Conservation (phyloP, 2,888 invertebrate genomes). For the Diadegma fenestrale region DNA sequence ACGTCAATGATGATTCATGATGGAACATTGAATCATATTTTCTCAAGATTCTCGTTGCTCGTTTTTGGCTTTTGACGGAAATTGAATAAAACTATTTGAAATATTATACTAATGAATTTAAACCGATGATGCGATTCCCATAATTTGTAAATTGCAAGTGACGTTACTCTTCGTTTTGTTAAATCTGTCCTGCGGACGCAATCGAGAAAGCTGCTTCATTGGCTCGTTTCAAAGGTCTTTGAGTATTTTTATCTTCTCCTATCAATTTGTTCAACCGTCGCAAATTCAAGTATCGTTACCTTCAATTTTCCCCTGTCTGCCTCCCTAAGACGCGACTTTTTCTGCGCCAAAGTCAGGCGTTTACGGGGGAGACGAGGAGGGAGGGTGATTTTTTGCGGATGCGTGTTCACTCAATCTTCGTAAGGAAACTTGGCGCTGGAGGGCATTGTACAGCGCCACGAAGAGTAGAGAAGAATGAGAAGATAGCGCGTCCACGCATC, state of each 20-base stretch:
- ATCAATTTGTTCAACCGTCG: background rate
- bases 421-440: background rate
- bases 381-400: slow-evolving; percentile 24
- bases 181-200: background rate
- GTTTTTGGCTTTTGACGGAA: background rate
- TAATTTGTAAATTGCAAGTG: background rate
- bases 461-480: slow-evolving; percentile 68
- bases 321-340: background rate
- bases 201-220: background rate
- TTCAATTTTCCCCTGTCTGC: background rate
- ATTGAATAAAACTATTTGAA: background rate
- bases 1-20: background rate
- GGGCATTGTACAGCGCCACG: slow-evolving; percentile 57
- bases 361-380: background rate
- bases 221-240: background rate
- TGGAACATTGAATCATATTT: background rate
- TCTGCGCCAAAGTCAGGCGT: slow-evolving; percentile 42
- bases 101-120: background rate
- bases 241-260: background rate
- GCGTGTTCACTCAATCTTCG: slow-evolving; percentile 42
- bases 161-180: background rate
- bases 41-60: background rate
- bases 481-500: slow-evolving; percentile 61
- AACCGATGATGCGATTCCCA: too few species aligned
- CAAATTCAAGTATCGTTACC: slow-evolving; percentile 12